Base-by-base conservation (phyloP, 2,113 vertebrate genomes). In the Malurus alboscapulatus region DNA sequence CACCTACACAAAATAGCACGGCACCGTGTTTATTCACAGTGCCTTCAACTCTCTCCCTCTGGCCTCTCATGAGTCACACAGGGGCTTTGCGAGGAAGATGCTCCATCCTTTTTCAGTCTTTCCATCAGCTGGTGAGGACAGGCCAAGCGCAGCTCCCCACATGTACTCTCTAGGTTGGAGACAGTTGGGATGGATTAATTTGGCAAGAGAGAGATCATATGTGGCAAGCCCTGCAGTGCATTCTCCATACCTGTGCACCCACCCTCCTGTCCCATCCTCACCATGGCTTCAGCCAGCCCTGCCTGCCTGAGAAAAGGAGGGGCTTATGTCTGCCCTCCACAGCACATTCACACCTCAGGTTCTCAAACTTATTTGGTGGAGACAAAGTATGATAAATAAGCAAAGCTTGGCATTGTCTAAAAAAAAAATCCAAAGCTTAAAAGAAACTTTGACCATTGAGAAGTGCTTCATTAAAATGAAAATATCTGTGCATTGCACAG, bases 21-120 rank as follows among this genome's bases (percentile, higher is more conserved):
- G 38, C 24, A 57, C n/a, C 17, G 16, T 44, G 7, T 19, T 92
- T 67, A 47, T 59, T 42, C 44, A 24, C 38, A 74, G 14, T 10
- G 20, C 44, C 47, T 58, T 58, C 62, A 63, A n/a, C 17, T 32
- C 32, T 45, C 42, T 61, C 29, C 34, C 21, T 72, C 53, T 74
- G 27, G 36, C 40, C n/a, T 29, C 14, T 12, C 11, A 0, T 0
- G 14, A 57, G 30, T 5, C 0, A 1, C 45, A 29, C 7, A 2
- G 25, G 5, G 54, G 48, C n/a, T 63, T 47, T 81, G 47, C 18
- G 47, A 90, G 29, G 57, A 74, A 42, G 40, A 65, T 50, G 17
- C 30, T 82, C 29, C 22, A 17, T 16, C 32, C 7, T 27, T 45
- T 50, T 26, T n/a, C 25, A 66, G 30, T 53, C 42, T 66, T 84